phyloP scores from a whole-genome alignment of 2,888 invertebrate species.

The Galeruca laticollis region DNA sequence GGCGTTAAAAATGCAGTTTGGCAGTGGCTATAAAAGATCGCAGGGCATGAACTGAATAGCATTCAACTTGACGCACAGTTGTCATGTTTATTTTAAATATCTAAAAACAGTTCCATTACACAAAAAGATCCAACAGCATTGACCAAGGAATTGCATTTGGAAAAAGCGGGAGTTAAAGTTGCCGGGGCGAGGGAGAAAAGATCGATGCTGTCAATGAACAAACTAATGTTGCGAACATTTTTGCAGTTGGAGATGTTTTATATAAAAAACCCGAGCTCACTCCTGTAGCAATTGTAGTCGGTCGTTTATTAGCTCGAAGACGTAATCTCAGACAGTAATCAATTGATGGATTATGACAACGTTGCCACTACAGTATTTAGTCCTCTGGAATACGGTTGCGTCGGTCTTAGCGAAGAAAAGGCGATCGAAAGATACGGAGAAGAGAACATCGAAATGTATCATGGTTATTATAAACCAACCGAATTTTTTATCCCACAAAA shows the following conservation, averaged over 20 bases:
- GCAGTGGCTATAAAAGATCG: too few relatives aligned
- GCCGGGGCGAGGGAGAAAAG: constrained; percentile 77
- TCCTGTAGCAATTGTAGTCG: constrained; percentile 96
- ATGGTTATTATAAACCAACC: constrained; percentile 93
- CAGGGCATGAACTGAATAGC: too few relatives aligned
- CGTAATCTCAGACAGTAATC: constrained; percentile 73
- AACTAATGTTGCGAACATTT: constrained; percentile 88
- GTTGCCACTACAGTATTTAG: constrained; percentile 97
- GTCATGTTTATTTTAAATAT: too few relatives aligned
- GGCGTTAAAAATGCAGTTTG: too few relatives aligned
- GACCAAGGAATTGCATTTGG: constrained; percentile 78
- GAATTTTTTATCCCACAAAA: constrained; percentile 95
- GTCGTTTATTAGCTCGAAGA: constrained; percentile 84
- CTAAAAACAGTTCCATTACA: too few relatives aligned
- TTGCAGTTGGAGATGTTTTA: constrained; percentile 94
- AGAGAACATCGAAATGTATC: constrained; percentile 90
- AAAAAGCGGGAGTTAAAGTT: constrained; percentile 79
- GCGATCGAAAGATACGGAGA: constrained; percentile 78
- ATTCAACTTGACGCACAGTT: too few relatives aligned
- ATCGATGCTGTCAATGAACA: constrained; percentile 83
- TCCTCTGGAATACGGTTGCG: constrained; percentile 95
- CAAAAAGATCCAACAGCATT: too few relatives aligned
- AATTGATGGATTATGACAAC: constrained; percentile 85
- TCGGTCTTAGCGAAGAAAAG: constrained; percentile 91
- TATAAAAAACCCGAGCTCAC: constrained; percentile 89